Conservation (phyloP, 1,140 invertebrate genomes). For the Physella acuta region DNA sequence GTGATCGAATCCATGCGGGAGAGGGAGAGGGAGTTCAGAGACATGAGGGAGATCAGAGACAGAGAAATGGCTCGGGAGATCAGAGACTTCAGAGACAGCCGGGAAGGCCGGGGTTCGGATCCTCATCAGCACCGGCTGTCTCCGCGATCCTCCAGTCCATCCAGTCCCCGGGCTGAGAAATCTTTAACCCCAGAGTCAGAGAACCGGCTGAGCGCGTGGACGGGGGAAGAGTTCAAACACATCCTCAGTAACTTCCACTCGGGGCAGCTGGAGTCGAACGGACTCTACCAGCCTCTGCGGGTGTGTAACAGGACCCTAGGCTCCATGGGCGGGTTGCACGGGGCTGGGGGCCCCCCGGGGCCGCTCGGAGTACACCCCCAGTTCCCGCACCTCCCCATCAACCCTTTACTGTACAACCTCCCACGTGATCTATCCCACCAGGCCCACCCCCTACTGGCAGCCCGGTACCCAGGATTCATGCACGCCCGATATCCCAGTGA, state of each 20-base stretch:
- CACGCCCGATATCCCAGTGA: constrained; percentile 35
- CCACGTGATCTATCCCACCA: constrained; percentile 26
- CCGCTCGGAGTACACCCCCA: constrained; percentile 24
- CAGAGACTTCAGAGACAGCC: constrained; percentile 8
- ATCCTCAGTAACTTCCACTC: constrained; percentile 20
- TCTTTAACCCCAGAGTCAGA: constrained; percentile 29
- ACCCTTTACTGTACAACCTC: constrained; percentile 32
- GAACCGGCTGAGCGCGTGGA: constrained; percentile 28
- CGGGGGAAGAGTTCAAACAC: constrained; percentile 34
- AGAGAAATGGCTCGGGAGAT: constrained; percentile 3
- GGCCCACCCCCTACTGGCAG: constrained; percentile 24
- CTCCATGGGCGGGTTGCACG: constrained; percentile 18
- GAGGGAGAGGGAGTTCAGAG: constrained; percentile 12
- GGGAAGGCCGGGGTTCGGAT: constrained; percentile 20
- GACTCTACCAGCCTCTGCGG: constrained; percentile 31
- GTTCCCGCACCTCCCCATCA: constrained; percentile 28
- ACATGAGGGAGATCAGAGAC: constrained; percentile 10
- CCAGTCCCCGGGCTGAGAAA: constrained; percentile 23
- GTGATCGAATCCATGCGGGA: constrained; percentile 1
- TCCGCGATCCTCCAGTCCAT: neutral
- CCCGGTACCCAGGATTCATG: constrained; percentile 34
- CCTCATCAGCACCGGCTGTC: constrained; percentile 2
- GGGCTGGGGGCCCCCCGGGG: constrained; percentile 3
- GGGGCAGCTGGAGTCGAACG: constrained; percentile 18
- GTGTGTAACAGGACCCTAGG: constrained; percentile 33